Percentiles rank a stretch among this genome's conserved stretches.
Conservation (phyloP, 2,888 invertebrate species). For the Cosmopolites sordidus region DNA sequence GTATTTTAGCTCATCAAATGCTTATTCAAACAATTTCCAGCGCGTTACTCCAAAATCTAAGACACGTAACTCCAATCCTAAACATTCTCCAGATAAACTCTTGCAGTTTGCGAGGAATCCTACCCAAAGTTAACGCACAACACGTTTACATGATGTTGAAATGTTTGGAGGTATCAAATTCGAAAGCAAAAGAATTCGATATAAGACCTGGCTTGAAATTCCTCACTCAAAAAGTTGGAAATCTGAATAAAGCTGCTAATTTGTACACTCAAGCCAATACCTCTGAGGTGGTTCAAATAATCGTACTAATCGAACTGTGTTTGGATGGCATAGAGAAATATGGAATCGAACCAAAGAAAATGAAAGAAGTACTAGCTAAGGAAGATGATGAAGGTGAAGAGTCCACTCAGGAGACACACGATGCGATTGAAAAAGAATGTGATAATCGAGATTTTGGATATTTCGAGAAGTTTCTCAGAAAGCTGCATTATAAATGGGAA, state of each 20-base stretch:
- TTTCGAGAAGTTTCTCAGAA: slow-evolving; percentile 44
- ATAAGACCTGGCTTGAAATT: slow-evolving; percentile 88
- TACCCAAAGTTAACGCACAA: slow-evolving; percentile 52
- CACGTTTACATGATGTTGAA: slow-evolving; percentile 70
- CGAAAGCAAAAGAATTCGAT: slow-evolving; percentile 82
- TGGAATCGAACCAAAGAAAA: slow-evolving; percentile 57
- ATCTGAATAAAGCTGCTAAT: slow-evolving; percentile 80
- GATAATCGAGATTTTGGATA: slow-evolving; percentile 42
- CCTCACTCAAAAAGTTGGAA: slow-evolving; percentile 87
- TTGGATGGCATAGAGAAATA: slow-evolving; percentile 66
- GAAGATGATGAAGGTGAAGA: slow-evolving; percentile 40
- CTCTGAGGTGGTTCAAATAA: slow-evolving; percentile 85
- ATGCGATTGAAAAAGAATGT: slow-evolving; percentile 27
- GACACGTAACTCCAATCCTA: slow-evolving; percentile 47
- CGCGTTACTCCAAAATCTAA: slow-evolving; percentile 66
- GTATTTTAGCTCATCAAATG: slow-evolving; percentile 88
- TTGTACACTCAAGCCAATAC: slow-evolving; percentile 90
- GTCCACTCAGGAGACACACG: neutral
- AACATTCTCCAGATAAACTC: slow-evolving; percentile 48
- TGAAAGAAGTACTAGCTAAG: slow-evolving; percentile 56
- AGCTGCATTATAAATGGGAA: slow-evolving; percentile 46
- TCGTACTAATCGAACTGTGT: slow-evolving; percentile 81
- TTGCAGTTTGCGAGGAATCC: slow-evolving; percentile 44
- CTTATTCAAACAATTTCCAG: slow-evolving; percentile 86
- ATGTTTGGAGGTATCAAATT: slow-evolving; percentile 77